Conservation (phyloP, 2,797 vertebrate species). For the Adrianichthys oophorus region DNA sequence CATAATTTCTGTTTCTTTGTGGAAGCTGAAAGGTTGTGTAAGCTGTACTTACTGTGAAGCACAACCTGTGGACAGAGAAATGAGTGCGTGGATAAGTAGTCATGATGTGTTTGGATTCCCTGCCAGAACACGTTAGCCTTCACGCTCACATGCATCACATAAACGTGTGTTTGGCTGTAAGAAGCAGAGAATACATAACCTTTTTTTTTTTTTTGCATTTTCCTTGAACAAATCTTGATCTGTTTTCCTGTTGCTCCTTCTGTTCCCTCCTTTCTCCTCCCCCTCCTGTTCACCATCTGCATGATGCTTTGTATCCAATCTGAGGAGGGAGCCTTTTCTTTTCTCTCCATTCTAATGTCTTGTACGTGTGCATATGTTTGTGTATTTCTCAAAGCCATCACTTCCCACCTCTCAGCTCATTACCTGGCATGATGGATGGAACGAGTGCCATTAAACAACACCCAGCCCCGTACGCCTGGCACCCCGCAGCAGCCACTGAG, state of each 20-base stretch:
- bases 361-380: slow-evolving; percentile 22
- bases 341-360: slow-evolving; percentile 31
- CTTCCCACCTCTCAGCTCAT: slow-evolving; percentile 74
- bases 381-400: slow-evolving; percentile 47
- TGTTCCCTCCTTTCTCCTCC: slow-evolving; percentile 26
- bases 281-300: slow-evolving; percentile 73
- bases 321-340: slow-evolving; percentile 51
- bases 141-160: neutral
- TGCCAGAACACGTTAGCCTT: slow-evolving; percentile 28
- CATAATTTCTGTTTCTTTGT: slow-evolving; percentile 17
- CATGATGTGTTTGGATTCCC: slow-evolving; percentile 17
- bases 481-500: slow-evolving; percentile 70
- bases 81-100: slow-evolving; percentile 13
- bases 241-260: slow-evolving; percentile 33
- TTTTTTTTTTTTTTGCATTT: slow-evolving; percentile 15
- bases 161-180: slow-evolving; percentile 15
- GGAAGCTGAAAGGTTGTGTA: slow-evolving; percentile 17
- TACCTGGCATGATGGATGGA: slow-evolving; percentile 79
- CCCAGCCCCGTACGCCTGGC: slow-evolving; percentile 64
- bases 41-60: slow-evolving; percentile 24
- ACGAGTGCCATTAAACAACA: slow-evolving; percentile 71
- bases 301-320: slow-evolving; percentile 60
- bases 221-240: slow-evolving; percentile 20
- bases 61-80: slow-evolving; percentile 34
- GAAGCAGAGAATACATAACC: slow-evolving; percentile 23